Evolutionary conservation across 1,140 invertebrate genomes (phyloP).

Genomic region (Mamestra configurata): DNA sequence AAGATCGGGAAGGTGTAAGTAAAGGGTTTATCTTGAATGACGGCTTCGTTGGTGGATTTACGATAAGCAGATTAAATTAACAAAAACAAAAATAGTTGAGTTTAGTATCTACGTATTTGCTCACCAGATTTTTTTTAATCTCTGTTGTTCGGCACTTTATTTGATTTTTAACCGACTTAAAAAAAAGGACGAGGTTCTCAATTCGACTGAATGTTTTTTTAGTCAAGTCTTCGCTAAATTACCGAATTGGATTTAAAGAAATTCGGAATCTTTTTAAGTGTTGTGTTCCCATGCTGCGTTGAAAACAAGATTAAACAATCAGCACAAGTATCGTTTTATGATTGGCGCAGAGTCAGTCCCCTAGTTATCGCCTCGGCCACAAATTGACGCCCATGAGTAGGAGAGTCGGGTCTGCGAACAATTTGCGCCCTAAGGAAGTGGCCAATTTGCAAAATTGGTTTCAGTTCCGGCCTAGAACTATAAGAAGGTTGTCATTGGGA

Average conservation of each 20-base stretch:
- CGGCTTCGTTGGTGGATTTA: too few relatives aligned
- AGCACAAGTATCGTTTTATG: slow-evolving; percentile 14
- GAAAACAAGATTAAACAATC: background rate
- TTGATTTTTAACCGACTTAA: too few relatives aligned
- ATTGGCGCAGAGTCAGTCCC: slow-evolving; percentile 54
- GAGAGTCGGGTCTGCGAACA: slow-evolving; percentile 59
- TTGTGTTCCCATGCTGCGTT: background rate
- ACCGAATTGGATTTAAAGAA: background rate
- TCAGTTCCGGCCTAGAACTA: slow-evolving; percentile 66
- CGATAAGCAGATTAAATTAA: too few relatives aligned
- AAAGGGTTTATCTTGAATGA: too few relatives aligned
- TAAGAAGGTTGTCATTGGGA: slow-evolving; percentile 58
- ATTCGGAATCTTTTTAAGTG: background rate
- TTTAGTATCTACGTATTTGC: too few relatives aligned
- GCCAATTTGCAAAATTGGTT: slow-evolving; percentile 80
- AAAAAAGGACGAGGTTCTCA: too few relatives aligned
- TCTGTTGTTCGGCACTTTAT: too few relatives aligned
- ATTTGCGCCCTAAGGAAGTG: slow-evolving; percentile 77
- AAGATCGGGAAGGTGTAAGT: background rate
- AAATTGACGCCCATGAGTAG: slow-evolving; percentile 76
- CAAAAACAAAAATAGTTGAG: too few relatives aligned
- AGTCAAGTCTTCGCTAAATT: too few relatives aligned
- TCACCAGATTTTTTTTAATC: too few relatives aligned
- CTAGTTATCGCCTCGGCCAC: slow-evolving; percentile 62
- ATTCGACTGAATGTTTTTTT: too few relatives aligned